Base-by-base conservation (phyloP, 2,113 vertebrate species). In the Clinocottus analis region DNA sequence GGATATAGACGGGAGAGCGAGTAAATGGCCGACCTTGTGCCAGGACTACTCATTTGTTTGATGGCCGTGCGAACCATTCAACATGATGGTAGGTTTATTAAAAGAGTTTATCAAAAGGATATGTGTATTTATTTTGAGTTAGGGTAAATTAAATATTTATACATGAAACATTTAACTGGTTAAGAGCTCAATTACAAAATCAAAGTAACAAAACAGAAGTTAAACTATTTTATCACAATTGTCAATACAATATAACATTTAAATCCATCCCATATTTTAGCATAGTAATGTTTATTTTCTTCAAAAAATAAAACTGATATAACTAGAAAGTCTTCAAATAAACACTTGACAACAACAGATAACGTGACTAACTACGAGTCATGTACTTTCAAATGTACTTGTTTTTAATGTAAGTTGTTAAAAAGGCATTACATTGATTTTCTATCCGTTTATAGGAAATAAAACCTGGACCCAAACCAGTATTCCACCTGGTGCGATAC, bases 11-110 rank as follows among this genome's bases (percentile, higher is more conserved):
- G n/a, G 35, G 19, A 59, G 21, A 55, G 66, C 1, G 53, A 77
- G 11, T 3, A 1, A n/a, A 92, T 90, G 92, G 86, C 75, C 8
- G 17, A 84, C 13, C 51, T 87, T 14, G 16, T 92, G 61, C 43
- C 39, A 25, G 89, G 89, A 89, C 62, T 93, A 19, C 61, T 94
- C 4, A 60, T 91, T 83, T 86, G 79, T 79, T 68, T 92, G 16
- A 43, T 93, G 85, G 83, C 87, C n/a, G 39, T 71, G 14, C 85
- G 79, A 37, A 84, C 87, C 21, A 55, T 83, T 77, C 92, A 94
- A 77, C 67, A 80, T 25, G 72, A 78, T 1, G 82, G 94, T 94
- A 85, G 85, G 93, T 89, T 33, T 8, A 56, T 56, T 6, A 33
- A 62, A 29, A 25, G 16, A 27, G 5, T 33, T 70, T 45, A 55